Conservation (phyloP, 1,140 invertebrate genomes). For the Lethocerus indicus region DNA sequence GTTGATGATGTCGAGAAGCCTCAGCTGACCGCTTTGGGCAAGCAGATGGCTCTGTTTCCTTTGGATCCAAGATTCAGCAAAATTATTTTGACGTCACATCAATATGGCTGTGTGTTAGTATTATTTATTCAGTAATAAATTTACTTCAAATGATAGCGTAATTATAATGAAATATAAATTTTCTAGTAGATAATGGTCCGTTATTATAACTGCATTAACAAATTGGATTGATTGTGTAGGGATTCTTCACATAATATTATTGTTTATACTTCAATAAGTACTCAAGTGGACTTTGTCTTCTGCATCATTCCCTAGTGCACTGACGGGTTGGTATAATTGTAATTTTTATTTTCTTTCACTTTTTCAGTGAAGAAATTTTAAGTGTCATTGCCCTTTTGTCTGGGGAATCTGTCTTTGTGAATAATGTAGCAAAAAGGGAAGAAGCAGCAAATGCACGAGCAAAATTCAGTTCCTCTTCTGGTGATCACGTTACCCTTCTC, state of each 20-base stretch:
- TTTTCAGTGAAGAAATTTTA: constrained; percentile 56
- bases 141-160: no score
- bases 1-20: constrained; percentile 34
- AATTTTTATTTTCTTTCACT: constrained; percentile 11
- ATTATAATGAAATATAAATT: no score
- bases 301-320: no score
- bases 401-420: constrained; percentile 42
- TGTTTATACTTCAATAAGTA: no score
- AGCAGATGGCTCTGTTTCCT: constrained; percentile 79
- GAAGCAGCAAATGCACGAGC: constrained; percentile 44
- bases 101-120: constrained; percentile 54
- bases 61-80: constrained; percentile 82
- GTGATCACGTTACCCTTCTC: constrained; percentile 83
- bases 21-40: constrained; percentile 61
- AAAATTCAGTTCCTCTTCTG: constrained; percentile 73
- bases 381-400: constrained; percentile 50
- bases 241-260: no score
- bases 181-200: no score
- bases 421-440: constrained; percentile 32
- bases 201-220: no score
- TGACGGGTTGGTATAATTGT: no score
- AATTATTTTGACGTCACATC: constrained; percentile 56
- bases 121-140: neutral
- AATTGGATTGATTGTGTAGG: no score
- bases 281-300: no score